Conservation (phyloP, 2,888 invertebrate genomes). For the Perizoma flavofasciatum region DNA sequence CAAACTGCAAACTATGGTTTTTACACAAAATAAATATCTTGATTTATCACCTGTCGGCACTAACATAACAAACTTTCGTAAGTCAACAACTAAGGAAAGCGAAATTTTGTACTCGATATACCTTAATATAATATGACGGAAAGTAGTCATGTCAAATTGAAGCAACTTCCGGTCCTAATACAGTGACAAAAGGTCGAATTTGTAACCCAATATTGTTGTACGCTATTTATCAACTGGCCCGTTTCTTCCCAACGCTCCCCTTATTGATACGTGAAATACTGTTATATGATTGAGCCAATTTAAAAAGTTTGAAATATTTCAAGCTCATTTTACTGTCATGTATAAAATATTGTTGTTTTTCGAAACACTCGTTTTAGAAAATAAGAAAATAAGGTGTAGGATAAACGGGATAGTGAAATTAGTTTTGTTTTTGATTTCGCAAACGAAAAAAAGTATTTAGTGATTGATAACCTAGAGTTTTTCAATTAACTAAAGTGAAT, state of each 20-base stretch:
- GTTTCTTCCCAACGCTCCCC: conserved; percentile 48
- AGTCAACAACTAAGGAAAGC: conserved; percentile 31
- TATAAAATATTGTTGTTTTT: conserved; percentile 26
- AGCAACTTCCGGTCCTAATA: conserved; percentile 53
- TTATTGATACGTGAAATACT: conserved; percentile 46
- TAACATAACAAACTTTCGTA: conserved; percentile 30
- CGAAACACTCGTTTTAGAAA: background rate
- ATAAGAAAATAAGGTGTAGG: too few relatives aligned
- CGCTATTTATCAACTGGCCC: conserved; percentile 64
- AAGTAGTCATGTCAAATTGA: conserved; percentile 52
- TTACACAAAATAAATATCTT: conserved; percentile 36
- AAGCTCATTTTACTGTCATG: conserved; percentile 17
- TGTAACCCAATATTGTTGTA: conserved; percentile 66
- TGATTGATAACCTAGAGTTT: too few relatives aligned
- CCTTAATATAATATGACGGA: conserved; percentile 17
- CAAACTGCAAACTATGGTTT: conserved; percentile 25
- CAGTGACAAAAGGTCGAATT: conserved; percentile 61
- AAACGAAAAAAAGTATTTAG: too few relatives aligned
- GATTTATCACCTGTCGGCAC: conserved; percentile 36
- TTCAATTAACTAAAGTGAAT: too few relatives aligned
- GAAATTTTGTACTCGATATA: conserved; percentile 26
- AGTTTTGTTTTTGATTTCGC: background rate
- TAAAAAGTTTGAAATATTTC: conserved; percentile 26
- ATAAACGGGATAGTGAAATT: background rate
- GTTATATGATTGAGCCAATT: conserved; percentile 38